Evolutionary conservation across 2,888 invertebrate genomes (phyloP), one percentile per base, ranked within the genome.

Genomic region (Leptopilina syphax): DNA sequence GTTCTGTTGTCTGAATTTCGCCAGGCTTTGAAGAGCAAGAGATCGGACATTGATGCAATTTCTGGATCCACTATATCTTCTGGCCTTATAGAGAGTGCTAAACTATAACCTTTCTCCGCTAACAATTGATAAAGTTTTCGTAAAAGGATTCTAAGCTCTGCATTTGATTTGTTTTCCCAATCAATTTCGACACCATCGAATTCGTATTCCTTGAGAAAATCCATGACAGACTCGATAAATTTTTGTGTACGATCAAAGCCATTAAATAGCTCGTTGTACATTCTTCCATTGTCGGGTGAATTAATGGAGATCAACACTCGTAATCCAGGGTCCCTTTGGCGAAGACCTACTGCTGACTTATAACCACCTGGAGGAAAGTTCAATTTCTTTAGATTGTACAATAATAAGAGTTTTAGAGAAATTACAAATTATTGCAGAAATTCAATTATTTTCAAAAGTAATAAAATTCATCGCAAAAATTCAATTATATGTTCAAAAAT

Each of bases 131-230:
- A 92, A 12, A 96, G 89, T 87, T 95, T 95, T 85, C 94, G 94
- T 50, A 96, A 91, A 6, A 93, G 90, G 47, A 93, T 90, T 41
- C 94, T 93, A 65, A 95, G 88, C 93, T 95, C 89, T 94, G 94
- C 73, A 91, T 93, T 67, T 84, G 89, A 82, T 41, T 70, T 90
- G 87, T 12, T 92, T 91, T 77, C 93, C 93, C 84, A 97, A 86
- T 97, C 95, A 5, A 97, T 92, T 88, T 97, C 97, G 12, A 97
- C 92, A 0, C 97, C 97, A 89, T 97, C 97, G 87, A 97, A 97
- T 79, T 94, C 94, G 85, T 96, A 94, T 80, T 94, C 93, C 79
- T 94, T 93, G 76, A 96, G 89, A 86, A 96, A 95, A 66, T 92
- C 92, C 0, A 96, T 89, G 0, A 95, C 94, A 65, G 96, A 95